A percentile compares a stretch with the other conserved stretches of the same genome.
phyloP scores from a whole-genome alignment of 1,140 invertebrate species.

The Hyphantria cunea region DNA sequence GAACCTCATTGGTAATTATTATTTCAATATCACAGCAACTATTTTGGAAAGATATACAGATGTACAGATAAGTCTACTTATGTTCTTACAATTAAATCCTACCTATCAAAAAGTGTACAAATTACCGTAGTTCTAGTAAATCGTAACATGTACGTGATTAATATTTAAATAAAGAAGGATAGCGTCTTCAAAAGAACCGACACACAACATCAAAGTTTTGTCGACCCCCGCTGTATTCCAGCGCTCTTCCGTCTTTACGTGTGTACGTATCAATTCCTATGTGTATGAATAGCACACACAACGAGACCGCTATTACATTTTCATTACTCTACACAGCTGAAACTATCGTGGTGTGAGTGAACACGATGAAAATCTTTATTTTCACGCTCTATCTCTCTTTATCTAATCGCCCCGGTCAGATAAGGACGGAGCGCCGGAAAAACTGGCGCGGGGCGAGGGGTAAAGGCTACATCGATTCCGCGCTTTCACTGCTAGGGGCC shows the following conservation, averaged over 20 bases:
- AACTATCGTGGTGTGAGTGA: constrained; percentile 72
- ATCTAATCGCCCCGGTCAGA: constrained; percentile 79
- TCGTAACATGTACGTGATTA: constrained; percentile 8
- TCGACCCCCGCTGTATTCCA: constrained; percentile 64
- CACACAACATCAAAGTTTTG: constrained; percentile 55
- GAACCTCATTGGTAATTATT: no score
- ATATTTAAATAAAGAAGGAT: constrained; percentile 45
- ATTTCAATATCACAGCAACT: no score
- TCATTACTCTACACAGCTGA: constrained; percentile 50
- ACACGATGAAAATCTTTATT: constrained; percentile 82
- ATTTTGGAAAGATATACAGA: no score
- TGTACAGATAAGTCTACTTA: no score
- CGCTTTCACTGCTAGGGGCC: constrained; percentile 81
- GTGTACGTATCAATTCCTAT: constrained; percentile 47
- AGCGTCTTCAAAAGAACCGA: constrained; percentile 42
- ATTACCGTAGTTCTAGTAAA: background rate
- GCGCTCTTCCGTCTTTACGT: constrained; percentile 52
- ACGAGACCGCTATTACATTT: constrained; percentile 48
- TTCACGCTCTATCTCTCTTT: constrained; percentile 82
- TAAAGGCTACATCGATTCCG: constrained; percentile 81
- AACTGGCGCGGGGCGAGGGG: constrained; percentile 77
- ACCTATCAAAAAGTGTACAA: constrained; percentile 1
- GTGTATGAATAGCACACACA: constrained; percentile 46
- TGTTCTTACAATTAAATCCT: no score
- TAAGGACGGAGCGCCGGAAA: constrained; percentile 80